These are phyloP conservation scores for Otolemur crassicaudatus DNA, from an alignment of 2,797 vertebrate species.

Conservation along the genomic window DNA sequence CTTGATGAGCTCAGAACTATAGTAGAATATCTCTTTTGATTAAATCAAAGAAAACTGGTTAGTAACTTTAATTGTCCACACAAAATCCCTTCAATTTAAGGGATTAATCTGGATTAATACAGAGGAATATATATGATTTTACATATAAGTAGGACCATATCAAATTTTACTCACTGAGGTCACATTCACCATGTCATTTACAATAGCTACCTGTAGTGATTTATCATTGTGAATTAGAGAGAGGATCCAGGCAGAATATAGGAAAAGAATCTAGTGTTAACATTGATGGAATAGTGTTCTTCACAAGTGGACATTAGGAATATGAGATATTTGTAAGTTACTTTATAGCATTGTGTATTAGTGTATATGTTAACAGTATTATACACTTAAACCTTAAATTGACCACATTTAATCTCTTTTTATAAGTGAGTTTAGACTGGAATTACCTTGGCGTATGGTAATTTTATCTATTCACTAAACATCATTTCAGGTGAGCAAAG, in stretches of 20 bases:
- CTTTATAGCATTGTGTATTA: not conserved
- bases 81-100: not conserved
- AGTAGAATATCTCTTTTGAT: not conserved
- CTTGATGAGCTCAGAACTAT: not conserved
- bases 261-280: not conserved
- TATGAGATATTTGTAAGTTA: not conserved
- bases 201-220: not conserved
- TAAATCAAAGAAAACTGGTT: not conserved
- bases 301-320: not conserved
- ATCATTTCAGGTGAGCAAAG: not conserved
- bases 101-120: too few relatives aligned
- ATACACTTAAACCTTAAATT: not conserved
- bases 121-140: too few relatives aligned
- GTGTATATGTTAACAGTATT: not conserved
- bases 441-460: not conserved
- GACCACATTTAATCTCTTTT: not conserved
- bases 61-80: not conserved
- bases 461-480: not conserved
- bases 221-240: not conserved
- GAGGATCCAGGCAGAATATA: not conserved
- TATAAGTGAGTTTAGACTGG: not conserved
- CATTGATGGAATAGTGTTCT: not conserved
- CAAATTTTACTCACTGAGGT: not conserved
- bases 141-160: not conserved
- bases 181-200: not conserved